phyloP scores from a whole-genome alignment of 2,888 invertebrate genomes.

The Calameuta pallipes region DNA sequence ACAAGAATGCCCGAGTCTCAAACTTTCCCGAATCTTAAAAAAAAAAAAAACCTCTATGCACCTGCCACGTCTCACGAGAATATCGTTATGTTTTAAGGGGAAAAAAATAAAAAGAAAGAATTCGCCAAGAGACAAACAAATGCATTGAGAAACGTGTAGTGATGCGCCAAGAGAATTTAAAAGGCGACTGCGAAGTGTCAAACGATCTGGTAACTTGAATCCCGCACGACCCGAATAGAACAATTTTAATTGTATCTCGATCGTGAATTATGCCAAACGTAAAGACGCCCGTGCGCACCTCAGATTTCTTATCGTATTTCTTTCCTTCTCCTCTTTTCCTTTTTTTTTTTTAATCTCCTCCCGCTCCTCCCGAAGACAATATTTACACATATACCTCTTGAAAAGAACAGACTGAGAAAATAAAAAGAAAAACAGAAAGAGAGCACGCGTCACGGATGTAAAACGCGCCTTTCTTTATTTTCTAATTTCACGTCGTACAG shows the following conservation, averaged over 20 bases:
- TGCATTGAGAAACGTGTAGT: not conserved
- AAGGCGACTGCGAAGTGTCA: not conserved
- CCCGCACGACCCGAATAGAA: not conserved
- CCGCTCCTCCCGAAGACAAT: slow-evolving; percentile 20
- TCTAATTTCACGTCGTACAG: not conserved
- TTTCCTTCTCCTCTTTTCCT: slow-evolving; percentile 5
- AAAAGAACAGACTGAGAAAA: slow-evolving; percentile 41
- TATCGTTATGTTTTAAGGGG: not conserved
- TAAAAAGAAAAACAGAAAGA: slow-evolving; percentile 32
- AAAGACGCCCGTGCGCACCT: slow-evolving; percentile 3
- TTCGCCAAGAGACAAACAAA: not conserved
- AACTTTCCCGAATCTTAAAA: not conserved
- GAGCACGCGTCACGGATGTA: not conserved
- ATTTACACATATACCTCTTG: slow-evolving; percentile 35
- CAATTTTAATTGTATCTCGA: not conserved
- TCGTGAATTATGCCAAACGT: not conserved
- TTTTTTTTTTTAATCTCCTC: slow-evolving; percentile 8
- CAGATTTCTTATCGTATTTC: slow-evolving; percentile 6
- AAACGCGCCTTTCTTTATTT: not conserved
- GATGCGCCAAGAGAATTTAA: not conserved
- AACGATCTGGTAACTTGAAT: not conserved
- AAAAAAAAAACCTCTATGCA: not conserved
- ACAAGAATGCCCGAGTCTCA: not conserved
- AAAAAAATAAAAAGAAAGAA: not conserved
- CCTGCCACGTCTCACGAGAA: not conserved